Base-by-base conservation (phyloP, 2,888 invertebrate genomes). In the Oscheius myriophilus region DNA sequence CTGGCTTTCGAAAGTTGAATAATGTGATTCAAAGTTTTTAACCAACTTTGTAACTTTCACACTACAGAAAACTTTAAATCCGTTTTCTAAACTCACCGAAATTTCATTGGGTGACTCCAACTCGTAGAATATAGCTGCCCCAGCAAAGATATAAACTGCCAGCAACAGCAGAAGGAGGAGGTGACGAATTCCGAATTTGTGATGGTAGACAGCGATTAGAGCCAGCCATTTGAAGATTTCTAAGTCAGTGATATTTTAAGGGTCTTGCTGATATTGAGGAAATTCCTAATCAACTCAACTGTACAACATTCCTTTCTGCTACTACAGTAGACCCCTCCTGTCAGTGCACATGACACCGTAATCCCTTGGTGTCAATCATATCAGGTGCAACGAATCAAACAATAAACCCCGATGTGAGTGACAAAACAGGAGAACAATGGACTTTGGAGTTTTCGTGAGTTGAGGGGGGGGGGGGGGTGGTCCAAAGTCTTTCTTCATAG, bases 101-200 rank as follows among this genome's bases (percentile, higher is more conserved):
- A 41, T 45, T 49, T 73, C 73, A 49, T 71, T 61, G 6, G 49
- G 49, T 14, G 54, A 33, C 21, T 73, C 73, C 16, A 73, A n/a
- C 16, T 49, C 70, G 18, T 68, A 52, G 49, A 73, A 73, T 14
- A 73, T 46, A n/a, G 52, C 42, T 14, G 65, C 73, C 12, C 73
- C 73, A 14, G 65, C 21, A 43, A 71, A 46, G 1, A 67, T 53
- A 41, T 68, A 71, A 9, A 61, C 39, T 6, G 67, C 12, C 41
- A 73, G 52, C 45, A 65, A 33, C 2, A 49, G 16, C 18, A 73
- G 61, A 1, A 73, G 57, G 2, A 71, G 42, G 12, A 73, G 39
- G 42, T 73, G 73, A 16, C 73, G 71, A 43, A 73, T 68, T 18
- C 73, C 73, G 46, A 70, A 73, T 41, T 65, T 67, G 25, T 73